These are phyloP conservation scores for Pissodes strobi DNA, from an alignment of 1,140 invertebrate genomes.

Conservation along the genomic window DNA sequence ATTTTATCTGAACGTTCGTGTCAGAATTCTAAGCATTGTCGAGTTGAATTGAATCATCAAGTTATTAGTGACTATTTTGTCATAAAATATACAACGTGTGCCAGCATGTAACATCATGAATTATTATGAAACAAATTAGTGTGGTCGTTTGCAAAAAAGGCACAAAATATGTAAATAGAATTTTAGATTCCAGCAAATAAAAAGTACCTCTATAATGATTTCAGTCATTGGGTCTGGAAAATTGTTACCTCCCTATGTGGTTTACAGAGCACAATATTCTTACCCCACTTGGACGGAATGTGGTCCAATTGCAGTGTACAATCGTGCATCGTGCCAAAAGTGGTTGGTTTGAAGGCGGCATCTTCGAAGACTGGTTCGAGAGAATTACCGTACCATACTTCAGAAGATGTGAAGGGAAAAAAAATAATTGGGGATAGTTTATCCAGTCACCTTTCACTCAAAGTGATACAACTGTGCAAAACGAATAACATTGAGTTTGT, in stretches of 20 bases:
- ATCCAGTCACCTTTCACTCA: slow-evolving; percentile 3
- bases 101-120: background rate
- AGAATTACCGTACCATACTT: background rate
- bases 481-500: too few species aligned
- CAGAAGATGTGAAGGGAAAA: background rate
- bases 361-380: background rate
- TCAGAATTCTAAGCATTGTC: slow-evolving; percentile 1
- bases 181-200: background rate
- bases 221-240: too few species aligned
- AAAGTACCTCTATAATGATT: background rate
- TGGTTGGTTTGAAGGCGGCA: background rate
- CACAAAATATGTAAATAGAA: too few species aligned
- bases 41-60: background rate
- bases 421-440: background rate
- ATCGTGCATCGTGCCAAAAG: background rate
- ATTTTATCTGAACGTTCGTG: background rate
- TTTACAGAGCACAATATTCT: too few species aligned
- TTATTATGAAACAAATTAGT: too few species aligned
- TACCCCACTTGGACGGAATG: background rate
- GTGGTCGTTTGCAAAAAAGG: background rate
- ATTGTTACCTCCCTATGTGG: too few species aligned
- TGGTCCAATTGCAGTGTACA: background rate
- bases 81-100: background rate
- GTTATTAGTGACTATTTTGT: background rate
- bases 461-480: too few species aligned